Percentiles rank a stretch among this genome's conserved stretches.
phyloP scores from a whole-genome alignment of 2,797 vertebrate genomes.

The Perodicticus potto region DNA sequence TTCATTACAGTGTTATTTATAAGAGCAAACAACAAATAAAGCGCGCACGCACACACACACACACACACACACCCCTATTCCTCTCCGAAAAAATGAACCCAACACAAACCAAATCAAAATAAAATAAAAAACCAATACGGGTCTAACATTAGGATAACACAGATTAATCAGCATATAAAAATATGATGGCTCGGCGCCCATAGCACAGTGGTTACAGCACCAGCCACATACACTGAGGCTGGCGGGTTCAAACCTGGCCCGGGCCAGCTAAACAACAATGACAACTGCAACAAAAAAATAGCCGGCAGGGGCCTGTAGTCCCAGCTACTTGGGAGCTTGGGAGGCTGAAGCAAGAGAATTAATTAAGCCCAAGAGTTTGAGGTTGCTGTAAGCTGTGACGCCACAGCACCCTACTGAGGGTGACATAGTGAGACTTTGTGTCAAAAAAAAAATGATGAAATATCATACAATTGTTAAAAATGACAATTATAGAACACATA shows the following conservation, averaged over 20 bases:
- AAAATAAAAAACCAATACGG: not conserved
- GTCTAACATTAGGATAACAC: not conserved
- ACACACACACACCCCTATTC: not conserved
- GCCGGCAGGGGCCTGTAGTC: too few species aligned
- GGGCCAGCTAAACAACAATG: too few species aligned
- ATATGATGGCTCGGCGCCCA: not conserved
- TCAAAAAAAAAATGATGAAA: not conserved
- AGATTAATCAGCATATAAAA: not conserved
- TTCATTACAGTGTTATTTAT: not conserved
- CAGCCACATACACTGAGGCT: too few species aligned
- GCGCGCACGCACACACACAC: not conserved
- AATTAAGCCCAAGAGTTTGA: too few species aligned
- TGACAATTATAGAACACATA: not conserved
- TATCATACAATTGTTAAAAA: not conserved
- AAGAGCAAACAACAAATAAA: not conserved
- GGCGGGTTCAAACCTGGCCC: too few species aligned
- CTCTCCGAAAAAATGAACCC: not conserved
- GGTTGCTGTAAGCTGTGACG: too few species aligned
- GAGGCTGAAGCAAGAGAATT: too few species aligned
- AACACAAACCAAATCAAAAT: not conserved
- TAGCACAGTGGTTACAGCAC: too few species aligned
- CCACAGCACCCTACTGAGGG: too few species aligned
- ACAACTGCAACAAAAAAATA: too few species aligned
- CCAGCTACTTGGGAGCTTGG: too few species aligned
- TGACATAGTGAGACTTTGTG: too few species aligned